Evolutionary conservation across 2,888 invertebrate genomes (phyloP).

Genomic region (Dromius quadrimaculatus): DNA sequence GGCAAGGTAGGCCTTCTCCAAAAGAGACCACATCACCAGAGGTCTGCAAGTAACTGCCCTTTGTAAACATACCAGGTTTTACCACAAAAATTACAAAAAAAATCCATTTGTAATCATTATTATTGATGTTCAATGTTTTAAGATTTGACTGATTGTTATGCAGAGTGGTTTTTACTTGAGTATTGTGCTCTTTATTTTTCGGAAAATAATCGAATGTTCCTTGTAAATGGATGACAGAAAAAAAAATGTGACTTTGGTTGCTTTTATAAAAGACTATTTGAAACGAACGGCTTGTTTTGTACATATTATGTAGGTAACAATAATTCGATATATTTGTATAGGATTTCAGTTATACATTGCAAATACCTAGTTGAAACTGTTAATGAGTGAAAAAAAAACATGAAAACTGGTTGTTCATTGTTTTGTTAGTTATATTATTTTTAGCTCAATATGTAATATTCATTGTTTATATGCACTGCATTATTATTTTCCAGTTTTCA

Average conservation of each 20-base stretch:
- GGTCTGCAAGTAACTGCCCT: constrained; percentile 18
- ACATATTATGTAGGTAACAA: constrained; percentile 36
- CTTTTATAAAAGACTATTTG: constrained; percentile 23
- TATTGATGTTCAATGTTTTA: constrained; percentile 39
- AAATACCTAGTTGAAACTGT: constrained; percentile 35
- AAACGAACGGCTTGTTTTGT: constrained; percentile 40
- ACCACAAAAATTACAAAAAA: neutral
- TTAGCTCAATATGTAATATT: constrained; percentile 32
- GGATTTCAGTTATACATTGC: constrained; percentile 25
- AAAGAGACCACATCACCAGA: constrained; percentile 4
- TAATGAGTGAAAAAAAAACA: constrained; percentile 2
- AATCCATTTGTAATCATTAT: constrained; percentile 22
- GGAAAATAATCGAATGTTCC: constrained; percentile 28
- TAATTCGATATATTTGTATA: constrained; percentile 35
- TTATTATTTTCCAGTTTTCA: constrained; percentile 27
- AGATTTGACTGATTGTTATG: constrained; percentile 23
- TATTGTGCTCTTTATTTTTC: constrained; percentile 11
- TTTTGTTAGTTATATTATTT: constrained; percentile 15
- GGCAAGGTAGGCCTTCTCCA: neutral
- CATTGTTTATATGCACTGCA: constrained; percentile 24
- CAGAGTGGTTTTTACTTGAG: constrained; percentile 22
- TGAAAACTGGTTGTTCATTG: constrained; percentile 27
- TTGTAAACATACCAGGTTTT: constrained; percentile 25
- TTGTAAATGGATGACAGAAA: constrained; percentile 20
- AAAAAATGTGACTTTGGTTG: constrained; percentile 19